Conservation (phyloP, 2,797 vertebrate species). For the Lophius americanus region DNA sequence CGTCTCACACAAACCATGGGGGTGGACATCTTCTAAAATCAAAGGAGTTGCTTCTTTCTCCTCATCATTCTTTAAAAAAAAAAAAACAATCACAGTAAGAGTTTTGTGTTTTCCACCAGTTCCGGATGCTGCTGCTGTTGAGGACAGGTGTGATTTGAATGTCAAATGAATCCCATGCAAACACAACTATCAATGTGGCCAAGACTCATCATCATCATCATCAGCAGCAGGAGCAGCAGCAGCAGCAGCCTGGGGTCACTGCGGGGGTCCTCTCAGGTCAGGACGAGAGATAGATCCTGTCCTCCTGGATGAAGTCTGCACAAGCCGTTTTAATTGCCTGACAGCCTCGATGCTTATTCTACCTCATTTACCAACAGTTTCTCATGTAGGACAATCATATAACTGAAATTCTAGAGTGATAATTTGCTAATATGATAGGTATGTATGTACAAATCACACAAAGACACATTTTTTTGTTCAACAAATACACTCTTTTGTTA, state of each 20-base stretch:
- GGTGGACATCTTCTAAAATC: neutral
- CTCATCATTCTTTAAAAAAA: neutral
- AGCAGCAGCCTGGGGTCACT: slow-evolving; percentile 9
- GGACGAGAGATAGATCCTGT: neutral
- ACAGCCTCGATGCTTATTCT: too few species aligned
- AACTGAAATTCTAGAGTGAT: too few species aligned
- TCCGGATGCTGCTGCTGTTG: slow-evolving; percentile 59
- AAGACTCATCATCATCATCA: neutral
- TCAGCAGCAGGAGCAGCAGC: neutral
- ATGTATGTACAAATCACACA: slow-evolving; percentile 9
- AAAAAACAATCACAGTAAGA: slow-evolving; percentile 16
- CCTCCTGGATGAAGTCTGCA: neutral
- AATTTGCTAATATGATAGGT: too few species aligned
- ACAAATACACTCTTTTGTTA: slow-evolving; percentile 50
- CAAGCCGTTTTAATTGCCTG: too few species aligned
- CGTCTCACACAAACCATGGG: too few species aligned
- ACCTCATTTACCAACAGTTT: neutral
- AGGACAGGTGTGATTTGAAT: slow-evolving; percentile 67
- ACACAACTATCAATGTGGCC: slow-evolving; percentile 37
- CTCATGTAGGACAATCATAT: neutral
- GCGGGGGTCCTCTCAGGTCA: slow-evolving; percentile 21
- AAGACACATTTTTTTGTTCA: slow-evolving; percentile 19
- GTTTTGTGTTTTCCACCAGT: slow-evolving; percentile 24
- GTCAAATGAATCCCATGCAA: slow-evolving; percentile 62
- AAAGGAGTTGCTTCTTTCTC: neutral